These are phyloP conservation scores for Romanomermis culicivorax DNA, from an alignment of 2,888 invertebrate species.

Conservation along the genomic window DNA sequence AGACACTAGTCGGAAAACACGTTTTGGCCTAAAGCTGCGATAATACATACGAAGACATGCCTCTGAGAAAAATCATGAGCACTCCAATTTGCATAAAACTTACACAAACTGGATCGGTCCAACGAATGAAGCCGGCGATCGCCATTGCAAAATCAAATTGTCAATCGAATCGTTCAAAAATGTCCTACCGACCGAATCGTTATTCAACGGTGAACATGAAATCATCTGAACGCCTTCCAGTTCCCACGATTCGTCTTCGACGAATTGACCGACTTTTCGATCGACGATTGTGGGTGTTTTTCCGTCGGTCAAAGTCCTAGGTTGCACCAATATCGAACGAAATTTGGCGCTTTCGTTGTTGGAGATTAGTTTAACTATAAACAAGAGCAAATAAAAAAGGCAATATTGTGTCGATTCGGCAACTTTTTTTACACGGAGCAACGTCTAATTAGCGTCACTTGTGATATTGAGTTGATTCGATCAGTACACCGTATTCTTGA, in stretches of 20 bases:
- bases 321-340: not conserved
- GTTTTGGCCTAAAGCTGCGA: no score
- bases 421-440: no score
- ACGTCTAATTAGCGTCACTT: no score
- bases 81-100: no score
- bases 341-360: not conserved
- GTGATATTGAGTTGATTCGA: no score
- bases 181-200: not conserved
- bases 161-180: not conserved
- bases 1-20: no score
- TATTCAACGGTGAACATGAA: not conserved
- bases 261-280: not conserved
- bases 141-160: not conserved
- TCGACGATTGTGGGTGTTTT: not conserved
- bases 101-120: not conserved
- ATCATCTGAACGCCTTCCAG: not conserved
- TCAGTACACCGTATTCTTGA: no score
- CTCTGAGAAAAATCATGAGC: no score
- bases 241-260: not conserved
- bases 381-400: no score
- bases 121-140: not conserved
- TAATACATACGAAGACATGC: no score
- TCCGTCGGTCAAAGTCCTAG: no score
- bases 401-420: no score
- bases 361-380: not conserved